Evolutionary conservation across 2,113 vertebrate species (phyloP).

Genomic region (Caranx melampygus): DNA sequence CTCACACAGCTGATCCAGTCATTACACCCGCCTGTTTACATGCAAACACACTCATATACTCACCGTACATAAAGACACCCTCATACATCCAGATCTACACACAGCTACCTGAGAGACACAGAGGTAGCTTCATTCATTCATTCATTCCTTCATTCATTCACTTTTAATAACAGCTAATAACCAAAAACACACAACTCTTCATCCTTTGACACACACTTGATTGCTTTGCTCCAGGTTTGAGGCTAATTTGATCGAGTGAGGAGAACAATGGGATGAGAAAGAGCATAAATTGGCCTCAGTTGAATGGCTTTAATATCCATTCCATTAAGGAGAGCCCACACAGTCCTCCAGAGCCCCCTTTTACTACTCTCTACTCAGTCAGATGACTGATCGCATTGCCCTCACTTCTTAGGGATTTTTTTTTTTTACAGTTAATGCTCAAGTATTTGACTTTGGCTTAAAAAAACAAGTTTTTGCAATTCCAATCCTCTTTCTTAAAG

Average conservation of each 20-base stretch:
- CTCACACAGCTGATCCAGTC: constrained; percentile 79
- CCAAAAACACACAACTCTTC: constrained; percentile 41
- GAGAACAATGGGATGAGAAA: constrained; percentile 79
- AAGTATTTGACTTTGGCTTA: constrained; percentile 66
- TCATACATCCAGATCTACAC: constrained; percentile 19
- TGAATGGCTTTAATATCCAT: constrained; percentile 79
- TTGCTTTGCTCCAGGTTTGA: constrained; percentile 72
- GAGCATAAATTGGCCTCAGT: constrained; percentile 77
- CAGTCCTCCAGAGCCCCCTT: constrained; percentile 59
- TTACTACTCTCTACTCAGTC: constrained; percentile 64
- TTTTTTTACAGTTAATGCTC: constrained; percentile 66
- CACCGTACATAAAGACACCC: constrained; percentile 34
- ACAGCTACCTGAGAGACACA: background rate
- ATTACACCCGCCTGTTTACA: constrained; percentile 77
- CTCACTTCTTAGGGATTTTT: constrained; percentile 54
- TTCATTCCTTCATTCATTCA: constrained; percentile 36
- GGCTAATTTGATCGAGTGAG: constrained; percentile 73
- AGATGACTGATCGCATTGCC: constrained; percentile 70
- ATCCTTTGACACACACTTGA: constrained; percentile 55
- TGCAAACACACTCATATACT: constrained; percentile 63
- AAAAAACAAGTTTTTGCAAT: constrained; percentile 32
- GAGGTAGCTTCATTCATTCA: constrained; percentile 12
- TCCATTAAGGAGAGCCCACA: constrained; percentile 68
- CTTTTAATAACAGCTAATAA: constrained; percentile 41
- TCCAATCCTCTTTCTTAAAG: constrained; percentile 64